phyloP scores from a whole-genome alignment of 2,888 invertebrate genomes.

The Elysia crispata region DNA sequence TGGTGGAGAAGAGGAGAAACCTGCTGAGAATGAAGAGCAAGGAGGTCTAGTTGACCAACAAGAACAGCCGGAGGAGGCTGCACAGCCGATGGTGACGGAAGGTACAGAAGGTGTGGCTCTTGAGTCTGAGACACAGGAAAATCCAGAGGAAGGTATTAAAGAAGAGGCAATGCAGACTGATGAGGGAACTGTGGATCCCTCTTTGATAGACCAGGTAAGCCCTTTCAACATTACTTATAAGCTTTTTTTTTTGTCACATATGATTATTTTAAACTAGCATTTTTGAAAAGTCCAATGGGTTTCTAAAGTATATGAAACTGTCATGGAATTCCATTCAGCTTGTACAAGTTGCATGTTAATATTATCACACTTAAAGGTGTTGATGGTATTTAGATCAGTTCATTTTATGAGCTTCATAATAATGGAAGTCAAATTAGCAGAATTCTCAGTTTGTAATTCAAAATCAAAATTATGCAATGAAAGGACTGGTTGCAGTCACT shows the following conservation, averaged over 20 bases:
- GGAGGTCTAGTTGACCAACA: slow-evolving; percentile 10
- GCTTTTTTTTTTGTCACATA: background rate
- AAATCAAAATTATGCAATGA: too few species aligned
- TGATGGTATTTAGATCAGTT: too few species aligned
- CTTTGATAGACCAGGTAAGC: slow-evolving; percentile 37
- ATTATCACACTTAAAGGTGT: too few species aligned
- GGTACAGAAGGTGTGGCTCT: slow-evolving; percentile 1
- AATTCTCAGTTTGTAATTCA: too few species aligned
- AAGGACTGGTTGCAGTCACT: too few species aligned
- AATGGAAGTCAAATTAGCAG: too few species aligned
- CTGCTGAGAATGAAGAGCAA: slow-evolving; percentile 47
- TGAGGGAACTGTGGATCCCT: slow-evolving; percentile 31
- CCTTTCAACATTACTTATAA: background rate
- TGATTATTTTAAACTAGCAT: background rate
- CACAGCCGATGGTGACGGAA: slow-evolving; percentile 41
- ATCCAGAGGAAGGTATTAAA: slow-evolving; percentile 35
- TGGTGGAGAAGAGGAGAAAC: slow-evolving; percentile 48
- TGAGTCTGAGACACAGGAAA: slow-evolving; percentile 3
- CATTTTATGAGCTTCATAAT: too few species aligned
- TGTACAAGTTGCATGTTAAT: too few species aligned
- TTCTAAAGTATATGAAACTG: too few species aligned
- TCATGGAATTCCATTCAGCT: too few species aligned
- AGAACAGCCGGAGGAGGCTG: slow-evolving; percentile 36
- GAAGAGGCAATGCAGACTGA: slow-evolving; percentile 32
- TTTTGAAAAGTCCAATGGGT: too few species aligned